Conservation (phyloP, 2,888 invertebrate species). For the Idaea aversata region DNA sequence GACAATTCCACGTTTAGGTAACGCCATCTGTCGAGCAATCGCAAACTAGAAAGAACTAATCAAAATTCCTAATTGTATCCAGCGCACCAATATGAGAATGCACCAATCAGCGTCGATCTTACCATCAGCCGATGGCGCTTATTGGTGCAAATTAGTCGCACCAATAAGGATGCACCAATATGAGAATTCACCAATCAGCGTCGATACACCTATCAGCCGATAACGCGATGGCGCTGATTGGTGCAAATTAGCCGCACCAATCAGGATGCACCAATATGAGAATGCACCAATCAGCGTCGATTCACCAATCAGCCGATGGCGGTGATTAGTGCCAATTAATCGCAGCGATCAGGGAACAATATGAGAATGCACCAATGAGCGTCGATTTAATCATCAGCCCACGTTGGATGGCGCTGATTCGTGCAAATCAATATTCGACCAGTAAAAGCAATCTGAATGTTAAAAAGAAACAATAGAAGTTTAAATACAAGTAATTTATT, state of each 20-base stretch:
- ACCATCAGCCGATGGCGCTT: background rate
- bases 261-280: no score
- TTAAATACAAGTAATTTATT: slow-evolving; percentile 35
- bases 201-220: background rate
- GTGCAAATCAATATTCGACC: background rate
- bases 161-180: no score
- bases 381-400: background rate
- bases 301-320: no score
- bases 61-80: no score
- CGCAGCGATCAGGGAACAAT: no score
- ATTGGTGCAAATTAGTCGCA: background rate
- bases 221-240: no score
- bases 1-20: no score
- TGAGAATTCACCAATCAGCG: background rate
- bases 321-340: no score
- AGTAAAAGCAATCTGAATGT: background rate
- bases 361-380: background rate
- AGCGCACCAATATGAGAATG: background rate
- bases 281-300: no score
- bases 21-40: no score
- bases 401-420: background rate
- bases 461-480: slow-evolving; percentile 27
- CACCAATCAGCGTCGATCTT: background rate
- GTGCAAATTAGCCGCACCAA: no score
- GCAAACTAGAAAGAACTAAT: no score